Base-by-base conservation (phyloP, 2,888 invertebrate species). In the Chrysotoxum bicinctum region DNA sequence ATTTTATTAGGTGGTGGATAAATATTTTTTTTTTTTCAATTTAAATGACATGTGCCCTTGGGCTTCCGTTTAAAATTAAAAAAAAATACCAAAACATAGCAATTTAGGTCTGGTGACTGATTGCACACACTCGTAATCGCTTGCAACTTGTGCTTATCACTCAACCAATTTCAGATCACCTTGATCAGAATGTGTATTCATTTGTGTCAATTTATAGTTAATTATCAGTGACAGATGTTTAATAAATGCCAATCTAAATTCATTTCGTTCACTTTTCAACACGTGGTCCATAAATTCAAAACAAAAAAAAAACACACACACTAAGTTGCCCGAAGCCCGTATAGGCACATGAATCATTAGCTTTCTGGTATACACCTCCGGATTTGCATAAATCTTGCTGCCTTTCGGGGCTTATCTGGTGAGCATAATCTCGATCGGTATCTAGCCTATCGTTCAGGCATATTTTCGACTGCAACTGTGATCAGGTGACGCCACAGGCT, bases 301-400 rank as follows among this genome's bases (percentile, higher is more conserved):
- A 21, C 1, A 19, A 0, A 52, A 30, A 54, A 2, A 54, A 54
- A 30, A 16, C 30, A n/a, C 14, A 32, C 16, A 26, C n/a, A 45
- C 16, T 8, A 30, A 8, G 19, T 19, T 45, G 23, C n/a, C 40
- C 23, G 21, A 35, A 21, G 8, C 12, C 26, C 10, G 23, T 26
- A 32, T 50, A 30, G 6, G 54, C 54, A 37, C 35, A 58, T 58
- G 58, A 58, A 37, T 37, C 58, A 58, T 37, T 58, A 23, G 23
- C 21, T 14, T 37, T 58, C 37, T 37, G 58, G 56, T 21, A 56
- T 56, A 56, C 43, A 26, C 43, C 43, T 43, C 16, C 43, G 43
- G 43, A 66, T 66, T 54, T 74, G 54, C 74, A 74, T 74, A 74
- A 74, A 74, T 74, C 54, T n/a, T 56, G 40, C 52, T 66, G 52